Evolutionary conservation across 2,113 vertebrate genomes (phyloP).

Genomic region (Aix galericulata): DNA sequence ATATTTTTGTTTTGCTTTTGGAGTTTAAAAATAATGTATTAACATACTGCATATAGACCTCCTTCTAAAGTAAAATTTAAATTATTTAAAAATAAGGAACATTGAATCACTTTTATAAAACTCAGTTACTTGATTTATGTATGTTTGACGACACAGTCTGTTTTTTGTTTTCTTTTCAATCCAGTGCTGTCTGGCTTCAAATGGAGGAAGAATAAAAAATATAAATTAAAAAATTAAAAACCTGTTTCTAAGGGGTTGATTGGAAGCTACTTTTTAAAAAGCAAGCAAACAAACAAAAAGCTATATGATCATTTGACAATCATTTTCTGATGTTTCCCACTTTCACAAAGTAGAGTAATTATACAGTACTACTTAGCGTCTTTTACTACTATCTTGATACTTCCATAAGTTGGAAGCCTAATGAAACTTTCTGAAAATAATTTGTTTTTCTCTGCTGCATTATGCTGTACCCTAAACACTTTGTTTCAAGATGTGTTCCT

Average conservation of each 20-base stretch:
- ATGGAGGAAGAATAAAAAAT: neutral
- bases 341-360: neutral
- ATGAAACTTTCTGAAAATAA: neutral
- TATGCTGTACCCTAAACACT: neutral
- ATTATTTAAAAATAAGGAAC: neutral
- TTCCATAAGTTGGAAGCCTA: neutral
- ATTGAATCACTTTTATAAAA: neutral
- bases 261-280: neutral
- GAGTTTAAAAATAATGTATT: neutral
- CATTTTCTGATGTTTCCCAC: neutral
- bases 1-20: neutral
- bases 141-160: neutral
- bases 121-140: neutral
- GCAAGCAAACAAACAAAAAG: neutral
- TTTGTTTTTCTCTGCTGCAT: neutral
- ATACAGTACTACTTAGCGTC: neutral
- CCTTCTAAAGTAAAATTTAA: neutral
- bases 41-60: neutral
- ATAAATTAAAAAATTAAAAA: too few relatives aligned
- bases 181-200: neutral
- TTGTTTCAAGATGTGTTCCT: neutral
- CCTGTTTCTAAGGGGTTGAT: neutral
- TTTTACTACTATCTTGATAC: neutral
- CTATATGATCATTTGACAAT: neutral
- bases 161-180: neutral